These are phyloP conservation scores for Tiaroga cobitis DNA, from an alignment of 2,797 vertebrate genomes.

Conservation along the genomic window DNA sequence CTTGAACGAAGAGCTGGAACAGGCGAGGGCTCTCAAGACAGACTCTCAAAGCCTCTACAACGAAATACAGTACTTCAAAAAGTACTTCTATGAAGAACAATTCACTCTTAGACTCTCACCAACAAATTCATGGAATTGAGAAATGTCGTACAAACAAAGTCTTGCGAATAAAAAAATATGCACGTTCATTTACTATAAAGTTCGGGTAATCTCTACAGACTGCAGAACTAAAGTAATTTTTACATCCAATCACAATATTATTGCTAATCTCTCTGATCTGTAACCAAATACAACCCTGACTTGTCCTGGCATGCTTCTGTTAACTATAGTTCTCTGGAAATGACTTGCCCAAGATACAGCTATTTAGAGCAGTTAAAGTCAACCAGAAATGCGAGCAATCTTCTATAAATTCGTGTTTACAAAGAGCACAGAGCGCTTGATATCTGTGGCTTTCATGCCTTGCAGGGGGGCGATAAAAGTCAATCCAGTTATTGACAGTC, in stretches of 20 bases:
- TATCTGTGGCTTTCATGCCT: slow-evolving; percentile 23
- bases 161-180: not conserved
- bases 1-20: slow-evolving; percentile 12
- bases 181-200: not conserved
- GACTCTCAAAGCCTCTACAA: slow-evolving; percentile 22
- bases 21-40: slow-evolving; percentile 18
- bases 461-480: slow-evolving; percentile 13
- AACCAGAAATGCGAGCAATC: slow-evolving; percentile 1
- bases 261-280: not conserved
- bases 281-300: slow-evolving; percentile 14
- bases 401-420: slow-evolving; percentile 13
- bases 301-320: slow-evolving; percentile 18
- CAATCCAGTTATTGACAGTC: slow-evolving; percentile 45
- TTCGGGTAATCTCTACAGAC: slow-evolving; percentile 1
- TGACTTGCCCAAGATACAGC: not conserved
- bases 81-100: slow-evolving; percentile 1
- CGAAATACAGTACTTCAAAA: slow-evolving; percentile 14
- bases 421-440: not conserved
- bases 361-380: slow-evolving; percentile 15
- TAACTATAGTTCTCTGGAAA: slow-evolving; percentile 17
- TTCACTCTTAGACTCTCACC: slow-evolving; percentile 12
- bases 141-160: not conserved
- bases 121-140: slow-evolving; percentile 3
- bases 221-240: not conserved
- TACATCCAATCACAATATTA: not conserved